Evolutionary conservation across 2,888 invertebrate species (phyloP), one percentile per base, ranked within the genome.

Genomic region (Heliconius cydno): DNA sequence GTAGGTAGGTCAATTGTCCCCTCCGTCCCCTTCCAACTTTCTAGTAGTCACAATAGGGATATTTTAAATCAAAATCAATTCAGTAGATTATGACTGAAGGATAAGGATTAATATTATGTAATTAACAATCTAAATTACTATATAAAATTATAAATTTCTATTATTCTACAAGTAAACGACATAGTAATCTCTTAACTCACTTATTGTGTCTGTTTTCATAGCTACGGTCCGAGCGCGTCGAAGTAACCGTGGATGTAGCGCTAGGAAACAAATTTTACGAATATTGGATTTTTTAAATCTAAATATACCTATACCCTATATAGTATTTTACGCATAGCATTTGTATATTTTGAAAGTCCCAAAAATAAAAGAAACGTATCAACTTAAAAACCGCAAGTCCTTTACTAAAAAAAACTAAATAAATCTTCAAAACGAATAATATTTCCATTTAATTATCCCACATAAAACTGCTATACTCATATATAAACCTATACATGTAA

Each of bases 161-260:
- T 68, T 34, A 68, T 38, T 38, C 38, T 68, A 68, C 5, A 46
- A 70, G 15, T 38, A 68, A 68, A 68, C 38, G n/a, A 68, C 68
- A 38, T n/a, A 22, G 19, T 25, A 63, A 63, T 28, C 6, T 68
- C 13, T 68, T 41, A 41, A 13, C 73, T 73, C 73, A 73, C 73
- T 57, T 73, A 70, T 70, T 46, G 38, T 60, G 73, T 25, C 73
- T 73, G 73, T 57, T 15, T 15, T 60, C 73, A 73, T 60, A 38
- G 73, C 73, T 38, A 73, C 57, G 73, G 22, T 57, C 73, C 15
- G 60, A 15, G 60, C 60, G 73, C 60, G 73, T 25, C 22, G 60
- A 73, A 9, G 73, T 60, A 25, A 60, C 34, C 7, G 73, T n/a
- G 34, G 73, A 30, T n/a, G 73, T 38, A 73, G 60, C 60, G 60